These are phyloP conservation scores for Cyprinodon variegatus DNA, from an alignment of 2,113 vertebrate species.

Conservation along the genomic window DNA sequence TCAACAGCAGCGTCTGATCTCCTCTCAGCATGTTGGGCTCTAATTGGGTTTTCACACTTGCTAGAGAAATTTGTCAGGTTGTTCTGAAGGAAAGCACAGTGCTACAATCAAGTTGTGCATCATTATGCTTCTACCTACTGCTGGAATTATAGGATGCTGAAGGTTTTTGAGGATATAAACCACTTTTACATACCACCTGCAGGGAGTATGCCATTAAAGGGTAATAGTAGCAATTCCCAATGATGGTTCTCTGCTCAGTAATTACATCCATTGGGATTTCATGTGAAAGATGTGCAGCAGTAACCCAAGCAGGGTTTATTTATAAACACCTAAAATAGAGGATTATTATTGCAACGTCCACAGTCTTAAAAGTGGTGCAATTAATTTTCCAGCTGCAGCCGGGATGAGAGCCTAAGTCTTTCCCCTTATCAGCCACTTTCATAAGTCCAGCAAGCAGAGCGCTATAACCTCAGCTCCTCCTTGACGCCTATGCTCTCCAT, in stretches of 20 bases:
- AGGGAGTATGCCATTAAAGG: conserved; percentile 43
- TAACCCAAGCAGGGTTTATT: conserved; percentile 44
- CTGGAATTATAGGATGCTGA: conserved; percentile 29
- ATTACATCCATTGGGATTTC: conserved; percentile 62
- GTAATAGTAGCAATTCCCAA: conserved; percentile 38
- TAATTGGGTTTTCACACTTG: conserved; percentile 67
- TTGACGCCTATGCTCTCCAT: conserved; percentile 58
- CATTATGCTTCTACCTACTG: conserved; percentile 16
- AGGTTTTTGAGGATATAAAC: conserved; percentile 25
- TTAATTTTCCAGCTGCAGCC: conserved; percentile 61
- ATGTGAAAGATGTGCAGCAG: conserved; percentile 38
- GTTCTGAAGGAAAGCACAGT: conserved; percentile 54
- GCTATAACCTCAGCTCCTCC: conserved; percentile 41
- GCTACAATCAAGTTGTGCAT: conserved; percentile 46
- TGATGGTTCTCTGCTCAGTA: conserved; percentile 47
- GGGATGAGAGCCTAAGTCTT: conserved; percentile 58
- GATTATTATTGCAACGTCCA: conserved; percentile 53
- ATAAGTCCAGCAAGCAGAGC: conserved; percentile 49
- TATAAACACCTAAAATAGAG: conserved; percentile 49
- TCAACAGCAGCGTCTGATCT: conserved; percentile 54
- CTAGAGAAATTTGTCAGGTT: conserved; percentile 63
- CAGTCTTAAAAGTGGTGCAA: conserved; percentile 50
- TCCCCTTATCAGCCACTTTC: conserved; percentile 67
- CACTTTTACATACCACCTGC: conserved; percentile 32
- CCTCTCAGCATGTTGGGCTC: conserved; percentile 23